Evolutionary conservation across 2,797 vertebrate genomes (phyloP).

Genomic region (Coluber constrictor): DNA sequence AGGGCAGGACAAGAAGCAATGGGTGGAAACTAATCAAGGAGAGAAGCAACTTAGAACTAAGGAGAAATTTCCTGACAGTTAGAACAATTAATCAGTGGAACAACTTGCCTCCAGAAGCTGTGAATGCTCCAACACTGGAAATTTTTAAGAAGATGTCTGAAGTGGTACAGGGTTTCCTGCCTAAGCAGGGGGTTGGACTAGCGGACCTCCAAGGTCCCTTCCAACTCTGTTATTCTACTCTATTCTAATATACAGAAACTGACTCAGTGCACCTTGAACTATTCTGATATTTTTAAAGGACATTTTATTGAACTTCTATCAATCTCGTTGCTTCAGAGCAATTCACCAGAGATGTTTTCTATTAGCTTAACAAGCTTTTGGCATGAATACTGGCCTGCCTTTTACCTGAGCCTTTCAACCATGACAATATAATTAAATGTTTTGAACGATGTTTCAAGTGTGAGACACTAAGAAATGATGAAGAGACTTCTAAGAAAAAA

Average conservation of each 20-base stretch:
- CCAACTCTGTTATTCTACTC: too few relatives aligned
- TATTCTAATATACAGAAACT: conserved; percentile 1
- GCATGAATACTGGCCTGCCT: conserved; percentile 41
- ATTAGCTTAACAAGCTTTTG: conserved; percentile 49
- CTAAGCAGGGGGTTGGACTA: too few relatives aligned
- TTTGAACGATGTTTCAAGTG: conserved; percentile 59
- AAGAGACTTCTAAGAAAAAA: conserved; percentile 33
- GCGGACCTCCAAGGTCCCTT: too few relatives aligned
- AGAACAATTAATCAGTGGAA: too few relatives aligned
- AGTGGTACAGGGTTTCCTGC: too few relatives aligned
- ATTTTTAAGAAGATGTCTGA: too few relatives aligned
- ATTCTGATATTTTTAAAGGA: conserved; percentile 37
- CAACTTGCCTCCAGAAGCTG: too few relatives aligned
- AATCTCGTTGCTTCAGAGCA: conserved; percentile 49
- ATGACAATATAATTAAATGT: conserved; percentile 65
- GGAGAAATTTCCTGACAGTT: too few relatives aligned
- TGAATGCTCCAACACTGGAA: too few relatives aligned
- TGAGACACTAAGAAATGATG: conserved; percentile 56
- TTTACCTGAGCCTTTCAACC: conserved; percentile 57
- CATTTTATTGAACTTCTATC: conserved; percentile 50
- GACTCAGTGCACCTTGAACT: conserved; percentile 41
- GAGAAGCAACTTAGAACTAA: too few relatives aligned
- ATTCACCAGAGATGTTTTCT: conserved; percentile 33
- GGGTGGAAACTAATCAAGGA: too few relatives aligned
- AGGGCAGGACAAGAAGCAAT: too few relatives aligned